Base-by-base conservation (phyloP, 2,797 vertebrate genomes). In the Clarias pachynema region DNA sequence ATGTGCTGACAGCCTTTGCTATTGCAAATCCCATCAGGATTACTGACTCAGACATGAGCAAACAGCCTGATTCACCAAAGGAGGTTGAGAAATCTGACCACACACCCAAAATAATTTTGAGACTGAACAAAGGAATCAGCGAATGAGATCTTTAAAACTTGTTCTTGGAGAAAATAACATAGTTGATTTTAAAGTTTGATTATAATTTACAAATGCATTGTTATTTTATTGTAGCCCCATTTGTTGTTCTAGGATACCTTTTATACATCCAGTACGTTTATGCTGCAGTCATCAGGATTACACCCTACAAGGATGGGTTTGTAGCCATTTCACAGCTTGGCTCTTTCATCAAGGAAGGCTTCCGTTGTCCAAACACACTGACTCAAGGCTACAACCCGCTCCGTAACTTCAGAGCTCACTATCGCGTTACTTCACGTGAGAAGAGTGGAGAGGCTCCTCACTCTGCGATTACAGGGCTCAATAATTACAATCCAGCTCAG, bases 211-310 rank as follows among this genome's bases (percentile, higher is more conserved):
- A 74, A 12, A 2, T 34, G 29, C 49, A 31, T 2, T 44, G 34
- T 20, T 1, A 29, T 29, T 37, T 62, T 18, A 40, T 79, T 62
- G 37, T 65, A 18, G 29, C 10, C 6, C 18, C 3, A 44, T 53
- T 80, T 84, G 59, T 81, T 1, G 18, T 87, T 4, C 0, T 90
- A 96, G 96, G 96, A 8, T 89, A 91, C 24, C 92, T 96, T 44
- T 90, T 97, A 65, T 93, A 92, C 0, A 93, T 94, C 5, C 96
- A 96, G 91, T 93, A 92, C 14, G 91, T 95, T 49, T 92, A 96
- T 49, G 90, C 95, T 0, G 84, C 95, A 0, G 91, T 96, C 1
- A 92, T 93, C 81, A 91, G 89, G 68, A 95, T 95, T 72, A 59
- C 93, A 56, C 91, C 96, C 5, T 94, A 89, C 14, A 88, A 92